These are phyloP conservation scores for Porites cylindrica DNA, from an alignment of 92 coral and sea anemone genomes.

Conservation along the genomic window DNA sequence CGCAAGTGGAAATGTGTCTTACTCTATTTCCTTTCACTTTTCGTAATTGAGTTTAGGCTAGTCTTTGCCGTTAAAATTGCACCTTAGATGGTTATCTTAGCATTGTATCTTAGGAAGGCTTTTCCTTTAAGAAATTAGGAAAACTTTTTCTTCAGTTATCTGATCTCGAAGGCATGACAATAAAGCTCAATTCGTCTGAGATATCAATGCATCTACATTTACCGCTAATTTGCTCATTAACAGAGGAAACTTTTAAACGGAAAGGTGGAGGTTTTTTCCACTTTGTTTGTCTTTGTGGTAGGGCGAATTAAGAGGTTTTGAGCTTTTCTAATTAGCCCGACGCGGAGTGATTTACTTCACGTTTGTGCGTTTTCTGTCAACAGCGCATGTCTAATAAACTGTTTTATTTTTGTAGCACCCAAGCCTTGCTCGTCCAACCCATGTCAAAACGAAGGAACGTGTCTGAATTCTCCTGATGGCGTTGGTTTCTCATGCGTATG, in stretches of 20 bases:
- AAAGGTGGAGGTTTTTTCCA: not conserved
- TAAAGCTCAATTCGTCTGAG: not conserved
- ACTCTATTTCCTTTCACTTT: conserved; percentile 35
- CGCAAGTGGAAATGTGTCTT: conserved; percentile 29
- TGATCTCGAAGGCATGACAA: not conserved
- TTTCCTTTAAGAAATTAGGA: conserved; percentile 7
- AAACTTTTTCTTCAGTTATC: not conserved
- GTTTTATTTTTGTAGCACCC: conserved; percentile 59
- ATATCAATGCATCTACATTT: not conserved
- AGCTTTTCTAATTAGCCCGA: not conserved
- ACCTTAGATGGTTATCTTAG: conserved; percentile 9
- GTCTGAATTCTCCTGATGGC: conserved; percentile 72
- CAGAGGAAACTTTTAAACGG: conserved; percentile 3
- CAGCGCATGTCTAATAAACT: conserved; percentile 9
- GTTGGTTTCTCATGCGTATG: conserved; percentile 74
- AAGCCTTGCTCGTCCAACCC: conserved; percentile 87
- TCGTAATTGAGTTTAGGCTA: conserved; percentile 17
- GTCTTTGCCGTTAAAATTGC: conserved; percentile 9
- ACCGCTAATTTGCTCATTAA: not conserved
- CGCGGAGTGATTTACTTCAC: not conserved
- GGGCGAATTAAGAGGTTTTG: not conserved
- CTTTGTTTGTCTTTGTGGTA: not conserved
- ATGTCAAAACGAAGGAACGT: conserved; percentile 85
- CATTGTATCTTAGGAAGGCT: conserved; percentile 6
- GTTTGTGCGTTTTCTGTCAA: not conserved